phyloP scores from a whole-genome alignment of 2,797 vertebrate species.

The Brotula barbata region DNA sequence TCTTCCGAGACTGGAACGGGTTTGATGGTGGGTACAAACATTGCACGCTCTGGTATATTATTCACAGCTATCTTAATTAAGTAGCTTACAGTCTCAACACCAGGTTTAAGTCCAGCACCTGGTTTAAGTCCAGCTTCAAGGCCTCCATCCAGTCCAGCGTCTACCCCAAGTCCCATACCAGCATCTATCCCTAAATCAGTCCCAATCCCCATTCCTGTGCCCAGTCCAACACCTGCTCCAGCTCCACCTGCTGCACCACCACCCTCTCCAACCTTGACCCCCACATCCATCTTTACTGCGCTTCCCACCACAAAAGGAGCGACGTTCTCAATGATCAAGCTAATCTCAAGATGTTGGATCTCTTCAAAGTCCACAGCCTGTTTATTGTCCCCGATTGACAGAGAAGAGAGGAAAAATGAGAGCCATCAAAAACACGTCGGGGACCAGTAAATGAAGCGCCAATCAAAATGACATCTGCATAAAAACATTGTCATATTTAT shows the following conservation, averaged over 20 bases:
- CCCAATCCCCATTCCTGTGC: neutral
- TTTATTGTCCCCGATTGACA: neutral
- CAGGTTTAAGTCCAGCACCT: slow-evolving; percentile 20
- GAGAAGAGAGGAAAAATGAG: slow-evolving; percentile 5
- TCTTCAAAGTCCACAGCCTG: slow-evolving; percentile 89
- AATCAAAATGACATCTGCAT: too few species aligned
- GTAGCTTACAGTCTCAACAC: slow-evolving; percentile 53
- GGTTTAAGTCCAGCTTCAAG: slow-evolving; percentile 6
- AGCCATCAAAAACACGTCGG: slow-evolving; percentile 2
- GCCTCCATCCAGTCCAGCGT: neutral
- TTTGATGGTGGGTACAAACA: slow-evolving; percentile 78
- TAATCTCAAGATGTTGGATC: slow-evolving; percentile 80
- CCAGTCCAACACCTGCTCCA: slow-evolving; percentile 16
- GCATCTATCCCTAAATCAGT: slow-evolving; percentile 5
- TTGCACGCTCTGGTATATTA: slow-evolving; percentile 83
- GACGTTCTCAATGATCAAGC: slow-evolving; percentile 84
- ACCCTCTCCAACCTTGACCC: slow-evolving; percentile 65
- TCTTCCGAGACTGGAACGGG: slow-evolving; percentile 80
- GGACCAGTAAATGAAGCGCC: neutral
- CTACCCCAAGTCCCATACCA: neutral
- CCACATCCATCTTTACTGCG: slow-evolving; percentile 45
- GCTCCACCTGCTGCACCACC: slow-evolving; percentile 55
- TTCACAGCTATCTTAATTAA: slow-evolving; percentile 86
- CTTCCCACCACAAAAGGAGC: slow-evolving; percentile 84
- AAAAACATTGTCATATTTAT: too few species aligned